Percentiles rank a stretch among this genome's conserved stretches.
Evolutionary conservation across 2,113 vertebrate species (phyloP).

Genomic region (Phrynocephalus versicolor): DNA sequence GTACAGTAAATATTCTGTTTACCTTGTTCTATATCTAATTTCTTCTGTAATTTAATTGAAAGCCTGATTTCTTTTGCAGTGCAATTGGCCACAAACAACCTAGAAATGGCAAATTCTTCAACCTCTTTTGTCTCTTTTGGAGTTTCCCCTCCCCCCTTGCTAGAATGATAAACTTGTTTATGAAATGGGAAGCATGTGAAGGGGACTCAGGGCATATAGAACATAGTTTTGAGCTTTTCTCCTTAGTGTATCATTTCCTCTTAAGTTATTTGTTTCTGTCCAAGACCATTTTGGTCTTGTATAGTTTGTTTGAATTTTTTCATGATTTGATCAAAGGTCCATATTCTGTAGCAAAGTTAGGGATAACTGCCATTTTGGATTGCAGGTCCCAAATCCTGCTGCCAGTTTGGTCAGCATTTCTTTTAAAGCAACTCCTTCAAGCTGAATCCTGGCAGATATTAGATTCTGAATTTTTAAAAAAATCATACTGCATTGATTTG

Average conservation of each 20-base stretch:
- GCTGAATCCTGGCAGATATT: neutral
- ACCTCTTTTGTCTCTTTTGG: conserved; percentile 50
- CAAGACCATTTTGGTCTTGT: conserved; percentile 1
- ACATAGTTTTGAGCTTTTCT: conserved; percentile 51
- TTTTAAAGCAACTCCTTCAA: too few relatives aligned
- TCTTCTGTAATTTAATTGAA: conserved; percentile 55
- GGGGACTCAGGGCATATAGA: conserved; percentile 54
- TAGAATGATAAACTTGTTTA: conserved; percentile 48
- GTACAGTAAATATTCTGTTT: conserved; percentile 58
- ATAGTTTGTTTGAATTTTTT: neutral
- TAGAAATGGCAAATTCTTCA: conserved; percentile 21
- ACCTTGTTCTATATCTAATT: conserved; percentile 56
- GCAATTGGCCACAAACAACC: conserved; percentile 64
- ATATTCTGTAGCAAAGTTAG: neutral
- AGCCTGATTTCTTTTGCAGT: conserved; percentile 54
- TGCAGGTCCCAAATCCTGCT: too few relatives aligned
- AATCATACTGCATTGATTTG: neutral
- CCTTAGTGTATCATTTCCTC: conserved; percentile 1
- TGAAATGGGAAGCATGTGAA: conserved; percentile 40
- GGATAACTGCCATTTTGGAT: neutral
- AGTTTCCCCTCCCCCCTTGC: conserved; percentile 37
- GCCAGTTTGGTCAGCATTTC: too few relatives aligned
- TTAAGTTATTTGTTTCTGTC: conserved; percentile 16
- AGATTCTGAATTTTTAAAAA: neutral
- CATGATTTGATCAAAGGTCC: neutral